phyloP scores from a whole-genome alignment of 2,797 vertebrate genomes.

The Xyrichtys novacula region DNA sequence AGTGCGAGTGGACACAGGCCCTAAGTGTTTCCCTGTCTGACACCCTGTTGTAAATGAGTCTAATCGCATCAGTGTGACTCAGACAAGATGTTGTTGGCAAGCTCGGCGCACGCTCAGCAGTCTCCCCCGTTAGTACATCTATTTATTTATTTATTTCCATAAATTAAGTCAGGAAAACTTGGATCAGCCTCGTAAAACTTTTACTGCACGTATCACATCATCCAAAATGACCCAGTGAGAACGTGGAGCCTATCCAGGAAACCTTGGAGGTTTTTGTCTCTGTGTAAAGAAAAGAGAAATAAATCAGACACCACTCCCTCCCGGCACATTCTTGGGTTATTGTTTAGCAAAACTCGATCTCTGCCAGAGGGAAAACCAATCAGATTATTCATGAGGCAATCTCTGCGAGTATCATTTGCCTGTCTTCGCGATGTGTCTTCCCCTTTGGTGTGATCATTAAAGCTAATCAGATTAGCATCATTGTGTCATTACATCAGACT shows the following conservation, averaged over 20 bases:
- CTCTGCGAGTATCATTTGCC: constrained; percentile 40
- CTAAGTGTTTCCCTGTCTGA: constrained; percentile 26
- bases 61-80: constrained; percentile 32
- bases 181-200: constrained; percentile 48
- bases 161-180: constrained; percentile 47
- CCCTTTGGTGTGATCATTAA: constrained; percentile 36
- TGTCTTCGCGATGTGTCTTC: constrained; percentile 35
- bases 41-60: constrained; percentile 42
- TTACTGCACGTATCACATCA: constrained; percentile 49
- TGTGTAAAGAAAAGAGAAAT: constrained; percentile 31
- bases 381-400: constrained; percentile 46
- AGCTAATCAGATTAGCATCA: constrained; percentile 66
- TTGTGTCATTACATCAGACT: constrained; percentile 60
- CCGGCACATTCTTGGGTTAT: constrained; percentile 39
- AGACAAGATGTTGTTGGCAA: constrained; percentile 39
- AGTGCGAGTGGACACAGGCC: too few species aligned
- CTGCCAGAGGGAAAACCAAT: constrained; percentile 53
- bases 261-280: constrained; percentile 41
- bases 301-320: constrained; percentile 32
- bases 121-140: constrained; percentile 13
- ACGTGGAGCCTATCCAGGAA: constrained; percentile 52
- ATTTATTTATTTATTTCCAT: background rate
- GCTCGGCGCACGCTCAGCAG: constrained; percentile 13
- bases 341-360: constrained; percentile 54
- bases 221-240: constrained; percentile 48